Percentiles rank a stretch among this genome's conserved stretches.
These are phyloP conservation scores for Cerceris ruficornis DNA, from an alignment of 2,888 invertebrate genomes.

Conservation along the genomic window DNA sequence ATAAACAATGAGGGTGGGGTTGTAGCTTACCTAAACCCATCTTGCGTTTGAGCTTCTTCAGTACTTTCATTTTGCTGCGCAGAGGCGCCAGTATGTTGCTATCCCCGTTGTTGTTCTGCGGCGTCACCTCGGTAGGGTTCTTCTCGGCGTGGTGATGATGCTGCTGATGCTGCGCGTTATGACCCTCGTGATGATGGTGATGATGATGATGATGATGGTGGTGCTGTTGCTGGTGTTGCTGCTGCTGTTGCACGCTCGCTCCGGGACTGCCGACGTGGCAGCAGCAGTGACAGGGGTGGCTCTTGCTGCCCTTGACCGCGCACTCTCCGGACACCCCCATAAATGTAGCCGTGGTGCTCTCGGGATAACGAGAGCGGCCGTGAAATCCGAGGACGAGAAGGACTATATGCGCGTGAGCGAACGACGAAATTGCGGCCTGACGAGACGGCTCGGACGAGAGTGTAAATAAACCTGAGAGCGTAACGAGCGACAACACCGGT, in stretches of 20 bases:
- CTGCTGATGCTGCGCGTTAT: slow-evolving; percentile 59
- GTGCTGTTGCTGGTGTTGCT: slow-evolving; percentile 59
- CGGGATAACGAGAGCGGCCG: slow-evolving; percentile 52
- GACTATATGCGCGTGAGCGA: slow-evolving; percentile 1
- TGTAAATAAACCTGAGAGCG: not conserved
- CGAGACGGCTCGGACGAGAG: not conserved
- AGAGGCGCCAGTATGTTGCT: slow-evolving; percentile 82
- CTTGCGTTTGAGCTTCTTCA: slow-evolving; percentile 94
- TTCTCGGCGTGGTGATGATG: slow-evolving; percentile 57
- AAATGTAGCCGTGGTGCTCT: slow-evolving; percentile 70
- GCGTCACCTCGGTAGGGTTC: slow-evolving; percentile 42
- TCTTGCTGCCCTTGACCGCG: slow-evolving; percentile 78
- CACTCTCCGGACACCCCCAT: slow-evolving; percentile 81
- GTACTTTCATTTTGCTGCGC: slow-evolving; percentile 91
- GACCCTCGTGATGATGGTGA: slow-evolving; percentile 62
- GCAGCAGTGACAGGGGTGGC: slow-evolving; percentile 78
- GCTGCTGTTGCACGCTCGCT: slow-evolving; percentile 68
- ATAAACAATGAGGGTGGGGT: slow-evolving; percentile 13
- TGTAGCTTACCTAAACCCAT: slow-evolving; percentile 91
- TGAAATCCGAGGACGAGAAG: slow-evolving; percentile 34
- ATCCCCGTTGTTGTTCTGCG: slow-evolving; percentile 67
- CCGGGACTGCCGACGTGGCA: slow-evolving; percentile 68
- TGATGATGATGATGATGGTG: slow-evolving; percentile 63
- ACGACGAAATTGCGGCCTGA: not conserved
- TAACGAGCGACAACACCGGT: slow-evolving; percentile 19